Evolutionary conservation across 2,113 vertebrate species (phyloP).

Genomic region (Tychaedon coryphoeus): DNA sequence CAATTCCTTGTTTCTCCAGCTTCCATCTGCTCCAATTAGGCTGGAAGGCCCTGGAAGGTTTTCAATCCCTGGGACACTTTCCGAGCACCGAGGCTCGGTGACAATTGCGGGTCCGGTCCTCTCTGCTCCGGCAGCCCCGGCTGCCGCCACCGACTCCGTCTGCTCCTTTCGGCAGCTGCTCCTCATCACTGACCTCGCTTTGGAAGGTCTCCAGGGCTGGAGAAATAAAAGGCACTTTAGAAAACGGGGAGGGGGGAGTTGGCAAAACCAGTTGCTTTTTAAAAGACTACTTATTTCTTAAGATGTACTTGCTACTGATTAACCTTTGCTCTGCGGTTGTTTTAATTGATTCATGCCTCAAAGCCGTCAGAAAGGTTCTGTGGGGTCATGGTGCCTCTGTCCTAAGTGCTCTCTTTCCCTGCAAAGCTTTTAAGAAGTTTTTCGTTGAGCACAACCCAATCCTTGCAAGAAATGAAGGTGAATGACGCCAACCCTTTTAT

Average conservation of each 20-base stretch:
- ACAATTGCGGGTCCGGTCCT: background rate
- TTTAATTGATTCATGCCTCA: conserved; percentile 1
- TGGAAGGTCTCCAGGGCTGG: background rate
- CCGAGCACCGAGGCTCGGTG: background rate
- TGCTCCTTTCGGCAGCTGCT: background rate
- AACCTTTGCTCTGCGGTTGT: background rate
- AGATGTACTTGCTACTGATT: conserved; percentile 9
- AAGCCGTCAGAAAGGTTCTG: background rate
- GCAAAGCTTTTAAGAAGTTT: background rate
- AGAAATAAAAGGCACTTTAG: conserved; percentile 3
- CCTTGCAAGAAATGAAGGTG: background rate
- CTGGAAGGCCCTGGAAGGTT: background rate
- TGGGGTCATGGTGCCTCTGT: background rate
- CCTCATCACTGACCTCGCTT: background rate
- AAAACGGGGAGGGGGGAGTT: background rate
- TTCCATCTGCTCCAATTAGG: background rate
- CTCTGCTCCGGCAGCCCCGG: fast-evolving
- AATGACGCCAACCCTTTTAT: background rate
- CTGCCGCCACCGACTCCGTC: background rate
- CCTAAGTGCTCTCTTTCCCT: background rate
- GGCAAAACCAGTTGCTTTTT: background rate
- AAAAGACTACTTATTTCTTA: background rate
- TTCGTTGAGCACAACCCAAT: background rate
- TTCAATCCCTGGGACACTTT: background rate
- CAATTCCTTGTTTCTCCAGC: background rate